These are phyloP conservation scores for Popillia japonica DNA, from an alignment of 1,140 invertebrate genomes.

Conservation along the genomic window DNA sequence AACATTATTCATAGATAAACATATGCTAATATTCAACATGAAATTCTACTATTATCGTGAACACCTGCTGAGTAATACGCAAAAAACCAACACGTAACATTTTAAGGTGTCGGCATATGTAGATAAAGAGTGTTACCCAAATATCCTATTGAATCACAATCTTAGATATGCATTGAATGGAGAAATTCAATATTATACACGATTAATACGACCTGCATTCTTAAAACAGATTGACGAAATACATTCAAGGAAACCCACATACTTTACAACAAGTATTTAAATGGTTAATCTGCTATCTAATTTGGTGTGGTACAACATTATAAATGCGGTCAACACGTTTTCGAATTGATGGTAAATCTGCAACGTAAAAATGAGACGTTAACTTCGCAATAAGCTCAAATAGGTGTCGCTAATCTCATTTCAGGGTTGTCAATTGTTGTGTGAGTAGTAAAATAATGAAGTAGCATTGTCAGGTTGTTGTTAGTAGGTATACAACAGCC, in stretches of 20 bases:
- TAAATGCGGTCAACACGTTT: no score
- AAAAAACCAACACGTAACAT: not conserved
- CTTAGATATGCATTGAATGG: not conserved
- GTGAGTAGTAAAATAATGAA: not conserved
- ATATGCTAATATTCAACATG: not conserved
- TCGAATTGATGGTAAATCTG: not conserved
- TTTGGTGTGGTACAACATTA: no score
- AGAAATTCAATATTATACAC: not conserved
- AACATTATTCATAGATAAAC: not conserved
- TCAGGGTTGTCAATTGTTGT: not conserved
- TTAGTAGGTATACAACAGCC: not conserved
- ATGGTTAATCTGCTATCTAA: no score
- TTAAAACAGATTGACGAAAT: constrained; percentile 1
- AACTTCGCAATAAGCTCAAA: not conserved
- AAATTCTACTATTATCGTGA: not conserved
- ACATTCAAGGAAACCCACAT: not conserved
- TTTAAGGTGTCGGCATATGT: not conserved
- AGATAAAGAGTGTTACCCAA: constrained; percentile 2
- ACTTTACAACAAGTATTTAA: not conserved
- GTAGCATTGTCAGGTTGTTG: not conserved
- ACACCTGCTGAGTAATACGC: not conserved
- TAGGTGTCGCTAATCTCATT: not conserved
- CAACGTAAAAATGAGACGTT: not conserved
- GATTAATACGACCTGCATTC: not conserved
- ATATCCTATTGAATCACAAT: not conserved